phyloP scores from a whole-genome alignment of 2,113 vertebrate species.

The Sardina pilchardus region DNA sequence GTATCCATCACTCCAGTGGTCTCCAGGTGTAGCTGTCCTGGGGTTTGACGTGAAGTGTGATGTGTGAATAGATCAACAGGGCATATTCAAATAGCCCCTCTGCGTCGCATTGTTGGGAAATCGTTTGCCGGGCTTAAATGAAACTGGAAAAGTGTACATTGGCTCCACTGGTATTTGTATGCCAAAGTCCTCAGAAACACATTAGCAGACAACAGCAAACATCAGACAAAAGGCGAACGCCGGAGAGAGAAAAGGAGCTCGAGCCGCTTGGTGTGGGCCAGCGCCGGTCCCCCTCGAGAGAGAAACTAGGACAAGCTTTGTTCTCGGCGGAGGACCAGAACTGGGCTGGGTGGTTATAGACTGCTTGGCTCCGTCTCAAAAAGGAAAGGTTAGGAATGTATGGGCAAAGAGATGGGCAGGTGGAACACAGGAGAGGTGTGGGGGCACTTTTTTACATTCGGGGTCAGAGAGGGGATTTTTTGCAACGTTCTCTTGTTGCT shows the following conservation, averaged over 20 bases:
- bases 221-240: conserved; percentile 37
- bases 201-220: conserved; percentile 35
- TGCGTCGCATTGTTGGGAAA: not conserved
- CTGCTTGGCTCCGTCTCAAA: not conserved
- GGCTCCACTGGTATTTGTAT: not conserved
- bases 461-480: not conserved
- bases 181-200: conserved; percentile 37
- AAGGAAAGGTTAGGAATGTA: conserved; percentile 14
- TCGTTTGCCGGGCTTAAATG: not conserved
- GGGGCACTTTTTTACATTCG: not conserved
- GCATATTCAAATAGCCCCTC: not conserved
- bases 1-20: not conserved
- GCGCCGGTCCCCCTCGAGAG: conserved; percentile 36
- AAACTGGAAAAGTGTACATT: not conserved
- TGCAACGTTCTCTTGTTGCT: not conserved
- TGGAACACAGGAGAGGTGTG: not conserved
- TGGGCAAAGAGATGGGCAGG: not conserved
- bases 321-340: conserved; percentile 39
- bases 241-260: conserved; percentile 3
- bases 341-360: conserved; percentile 32
- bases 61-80: conserved; percentile 1
- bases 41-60: not conserved
- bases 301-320: conserved; percentile 51
- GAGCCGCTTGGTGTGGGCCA: conserved; percentile 35
- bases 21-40: not conserved